Base-by-base conservation (phyloP, 64 coral and sea anemone species). In the Acropora tenuis region DNA sequence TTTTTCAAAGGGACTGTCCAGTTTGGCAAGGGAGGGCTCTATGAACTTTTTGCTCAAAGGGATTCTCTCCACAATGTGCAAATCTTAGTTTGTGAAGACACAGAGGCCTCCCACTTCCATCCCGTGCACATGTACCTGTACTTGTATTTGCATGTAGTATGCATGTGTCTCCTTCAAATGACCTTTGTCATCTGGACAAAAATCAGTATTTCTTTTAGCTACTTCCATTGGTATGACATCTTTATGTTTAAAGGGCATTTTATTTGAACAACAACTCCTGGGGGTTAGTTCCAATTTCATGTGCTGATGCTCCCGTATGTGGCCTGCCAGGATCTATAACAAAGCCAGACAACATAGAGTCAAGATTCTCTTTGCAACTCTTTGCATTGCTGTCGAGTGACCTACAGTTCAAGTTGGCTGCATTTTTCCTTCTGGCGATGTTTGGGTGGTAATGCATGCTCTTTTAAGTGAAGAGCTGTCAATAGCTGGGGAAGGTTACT, bases 131-230 rank as follows among this genome's bases (percentile, higher is more conserved):
- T 93, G 78, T 44, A 82, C 81, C 75, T 88, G 46, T 5, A 93
- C n/a, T 63, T 91, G 71, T 30, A 93, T 17, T 47, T 93, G 86
- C 40, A 77, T 93, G 78, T 93, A 93, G 52, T 88, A 76, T 74
- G 17, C 20, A 76, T 93, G 91, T 5, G 69, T 88, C 30, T 43
- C 45, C n/a, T 92, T 92, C 16, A 87, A 72, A 7, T 93, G 30
- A 55, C 84, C 68, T 42, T 88, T 41, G 2, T 16, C 18, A 48
- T 82, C 76, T 73, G 82, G 20, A 50, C 48, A 93, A 49, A 93
- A 93, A 17, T 78, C 1, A 47, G 59, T 10, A 69, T 93, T 78
- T 12, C n/a, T 42, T 43, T 55, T 69, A 48, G 90, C 74, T 78
- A 63, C 75, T 18, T 87, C 43, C 65, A 78, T 19, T 17, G 76